Evolutionary conservation across 2,888 invertebrate species (phyloP).

Genomic region (Mesochorus sp.): DNA sequence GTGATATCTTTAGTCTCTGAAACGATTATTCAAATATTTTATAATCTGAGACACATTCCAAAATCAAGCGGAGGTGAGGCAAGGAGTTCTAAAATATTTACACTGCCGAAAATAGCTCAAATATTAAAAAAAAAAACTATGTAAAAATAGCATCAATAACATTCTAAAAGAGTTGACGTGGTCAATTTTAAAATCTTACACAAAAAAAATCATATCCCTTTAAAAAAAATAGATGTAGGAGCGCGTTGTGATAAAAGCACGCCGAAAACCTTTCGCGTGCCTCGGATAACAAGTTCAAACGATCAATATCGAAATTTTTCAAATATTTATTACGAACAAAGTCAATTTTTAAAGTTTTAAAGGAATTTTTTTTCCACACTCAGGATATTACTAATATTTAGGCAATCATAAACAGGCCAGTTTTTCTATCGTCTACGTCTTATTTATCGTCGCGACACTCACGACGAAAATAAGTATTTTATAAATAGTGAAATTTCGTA

Average conservation of each 20-base stretch:
- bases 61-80: constrained; percentile 1
- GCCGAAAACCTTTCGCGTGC: constrained; percentile 12
- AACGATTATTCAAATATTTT: background rate
- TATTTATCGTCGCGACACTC: background rate
- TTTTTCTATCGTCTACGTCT: background rate
- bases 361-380: background rate
- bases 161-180: constrained; percentile 13
- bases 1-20: too few relatives aligned
- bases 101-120: constrained; percentile 24
- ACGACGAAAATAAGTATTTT: background rate
- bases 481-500: background rate
- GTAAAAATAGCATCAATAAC: background rate
- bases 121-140: background rate
- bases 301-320: constrained; percentile 39
- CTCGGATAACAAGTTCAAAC: constrained; percentile 36
- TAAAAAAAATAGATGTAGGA: constrained; percentile 16
- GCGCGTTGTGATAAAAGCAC: constrained; percentile 47
- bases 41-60: constrained; percentile 15
- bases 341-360: background rate
- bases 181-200: constrained; percentile 27
- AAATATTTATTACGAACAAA: constrained; percentile 3
- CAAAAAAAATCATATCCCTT: background rate
- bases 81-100: background rate
- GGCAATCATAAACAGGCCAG: background rate
- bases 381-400: background rate